Evolutionary conservation across 2,113 vertebrate species (phyloP), one percentile per base, ranked within the genome.

Genomic region (Nothocercus nigrocapillus): DNA sequence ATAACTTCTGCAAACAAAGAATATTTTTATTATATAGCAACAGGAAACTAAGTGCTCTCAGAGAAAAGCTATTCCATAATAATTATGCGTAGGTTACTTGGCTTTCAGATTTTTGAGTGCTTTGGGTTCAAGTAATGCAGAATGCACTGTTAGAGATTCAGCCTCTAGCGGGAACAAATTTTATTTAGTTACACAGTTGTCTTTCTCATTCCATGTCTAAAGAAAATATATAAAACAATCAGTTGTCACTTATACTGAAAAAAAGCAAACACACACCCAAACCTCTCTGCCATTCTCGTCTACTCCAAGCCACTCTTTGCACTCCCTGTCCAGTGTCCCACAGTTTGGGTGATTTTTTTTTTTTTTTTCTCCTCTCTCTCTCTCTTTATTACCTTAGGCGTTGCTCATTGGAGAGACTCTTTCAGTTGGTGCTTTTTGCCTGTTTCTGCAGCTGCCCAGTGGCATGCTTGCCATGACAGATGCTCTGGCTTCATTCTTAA

Each of bases 401-500:
- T 16, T 64, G 18, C 36, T 91, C 22, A 6, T 42, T 40, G 49
- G 20, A 94, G 74, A 91, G 59, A 62, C 63, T 87, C 91, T 73
- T 90, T 95, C 86, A 92, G 81, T 36, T 82, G 91, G 70, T 94
- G 87, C 75, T 92, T 96, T 94, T 51, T 93, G 84, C 22, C 4
- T 77, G 84, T 20, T 95, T 93, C 89, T 93, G 91, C 95, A 97
- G 95, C 91, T 96, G 94, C 95, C 96, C 96, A 97, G 94, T 95
- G 94, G 91, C 95, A 96, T 95, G 93, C 91, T 96, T 97, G 94
- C 93, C 91, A 93, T 85, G 94, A 96, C 96, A 97, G 96, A 97
- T 95, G 95, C 96, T 97, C 93, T 95, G 94, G 93, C 78, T 96
- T 96, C 95, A 95, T 92, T 95, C 95, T 96, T 95, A 97, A 94